phyloP scores from a whole-genome alignment of 2,888 invertebrate genomes.

The Drosophila nr. perissopoda region DNA sequence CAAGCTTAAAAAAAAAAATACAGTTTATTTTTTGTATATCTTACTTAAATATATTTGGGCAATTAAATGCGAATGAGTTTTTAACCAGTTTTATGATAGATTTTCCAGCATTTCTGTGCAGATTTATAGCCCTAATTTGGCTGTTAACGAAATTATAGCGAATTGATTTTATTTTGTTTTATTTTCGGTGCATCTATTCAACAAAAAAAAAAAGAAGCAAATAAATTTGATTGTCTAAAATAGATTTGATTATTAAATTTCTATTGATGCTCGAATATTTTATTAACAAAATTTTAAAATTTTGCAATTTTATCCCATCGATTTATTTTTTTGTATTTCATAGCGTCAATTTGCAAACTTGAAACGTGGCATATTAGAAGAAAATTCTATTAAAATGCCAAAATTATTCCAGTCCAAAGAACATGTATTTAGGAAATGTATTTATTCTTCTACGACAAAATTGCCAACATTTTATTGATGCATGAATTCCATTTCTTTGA shows the following conservation, averaged over 20 bases:
- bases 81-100: neutral
- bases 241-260: neutral
- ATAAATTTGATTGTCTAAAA: neutral
- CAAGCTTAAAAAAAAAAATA: neutral
- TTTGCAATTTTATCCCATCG: neutral
- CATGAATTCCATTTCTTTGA: slow-evolving; percentile 17
- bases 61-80: neutral
- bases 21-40: neutral
- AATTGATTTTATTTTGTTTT: no score
- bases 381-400: neutral
- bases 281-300: neutral
- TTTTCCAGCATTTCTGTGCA: neutral
- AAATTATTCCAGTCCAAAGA: neutral
- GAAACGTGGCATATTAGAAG: neutral
- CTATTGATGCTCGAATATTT: neutral
- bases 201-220: neutral
- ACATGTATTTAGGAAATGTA: neutral
- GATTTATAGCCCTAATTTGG: neutral
- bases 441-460: neutral
- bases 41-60: neutral
- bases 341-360: neutral
- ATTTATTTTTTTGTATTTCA: neutral
- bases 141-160: no score
- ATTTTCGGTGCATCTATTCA: no score
- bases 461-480: neutral